Evolutionary conservation across 2,113 vertebrate genomes (phyloP).

Genomic region (Lophotis ruficrista): DNA sequence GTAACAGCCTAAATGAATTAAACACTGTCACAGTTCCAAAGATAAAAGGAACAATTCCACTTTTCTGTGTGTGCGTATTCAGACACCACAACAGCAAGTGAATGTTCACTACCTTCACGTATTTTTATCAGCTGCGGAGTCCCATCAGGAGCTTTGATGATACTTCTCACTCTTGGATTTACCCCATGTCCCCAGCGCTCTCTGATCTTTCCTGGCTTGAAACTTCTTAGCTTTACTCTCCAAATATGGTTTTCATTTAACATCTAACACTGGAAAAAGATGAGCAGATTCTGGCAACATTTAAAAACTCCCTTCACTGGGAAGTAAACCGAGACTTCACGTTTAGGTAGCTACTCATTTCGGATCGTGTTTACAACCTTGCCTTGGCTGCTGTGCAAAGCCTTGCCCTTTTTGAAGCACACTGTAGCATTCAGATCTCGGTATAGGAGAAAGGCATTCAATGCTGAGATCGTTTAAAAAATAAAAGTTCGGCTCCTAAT

Average conservation of each 20-base stretch:
- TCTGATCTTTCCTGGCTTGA: background rate
- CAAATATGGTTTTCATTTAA: background rate
- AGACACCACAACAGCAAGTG: background rate
- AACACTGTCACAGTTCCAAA: background rate
- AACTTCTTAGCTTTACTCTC: background rate
- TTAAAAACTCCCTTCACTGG: background rate
- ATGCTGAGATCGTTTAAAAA: background rate
- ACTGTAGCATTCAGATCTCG: background rate
- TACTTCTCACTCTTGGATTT: background rate
- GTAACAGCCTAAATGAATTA: background rate
- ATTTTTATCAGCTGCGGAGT: background rate
- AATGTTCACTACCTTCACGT: background rate
- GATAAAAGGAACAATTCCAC: background rate
- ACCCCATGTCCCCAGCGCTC: rapidly evolving
- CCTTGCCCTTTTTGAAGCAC: background rate
- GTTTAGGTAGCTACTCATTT: background rate
- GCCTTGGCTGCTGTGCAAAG: background rate
- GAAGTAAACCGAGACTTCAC: background rate
- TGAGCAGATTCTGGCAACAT: background rate
- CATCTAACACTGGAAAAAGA: background rate
- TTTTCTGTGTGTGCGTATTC: background rate
- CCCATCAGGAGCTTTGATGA: background rate
- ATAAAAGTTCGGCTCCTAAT: background rate
- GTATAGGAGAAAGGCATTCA: background rate
- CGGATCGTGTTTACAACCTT: background rate